phyloP scores from a whole-genome alignment of 1,140 invertebrate species.

The Camponotus floridanus region DNA sequence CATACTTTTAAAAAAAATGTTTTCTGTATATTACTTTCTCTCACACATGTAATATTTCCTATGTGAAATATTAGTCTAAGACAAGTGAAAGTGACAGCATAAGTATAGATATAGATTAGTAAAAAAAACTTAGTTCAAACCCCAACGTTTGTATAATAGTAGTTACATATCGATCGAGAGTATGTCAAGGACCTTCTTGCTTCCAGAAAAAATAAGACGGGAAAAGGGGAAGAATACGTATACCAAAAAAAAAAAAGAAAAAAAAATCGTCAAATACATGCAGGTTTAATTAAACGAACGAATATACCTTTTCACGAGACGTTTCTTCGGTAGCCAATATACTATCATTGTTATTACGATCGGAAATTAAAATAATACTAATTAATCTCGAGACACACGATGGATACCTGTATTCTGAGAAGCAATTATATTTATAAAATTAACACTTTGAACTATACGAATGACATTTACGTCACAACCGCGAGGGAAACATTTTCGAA shows the following conservation, averaged over 20 bases:
- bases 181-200: neutral
- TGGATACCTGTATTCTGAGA: too few relatives aligned
- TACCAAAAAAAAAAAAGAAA: too few relatives aligned
- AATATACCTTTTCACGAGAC: constrained; percentile 80
- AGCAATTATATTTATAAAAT: too few relatives aligned
- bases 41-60: neutral
- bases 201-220: too few relatives aligned
- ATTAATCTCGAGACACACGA: too few relatives aligned
- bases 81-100: neutral
- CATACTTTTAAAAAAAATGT: neutral
- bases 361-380: too few relatives aligned
- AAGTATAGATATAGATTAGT: constrained; percentile 29
- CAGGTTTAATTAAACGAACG: constrained; percentile 32
- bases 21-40: neutral
- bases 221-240: neutral
- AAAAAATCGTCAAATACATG: neutral
- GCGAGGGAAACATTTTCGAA: too few relatives aligned
- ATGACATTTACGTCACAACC: too few relatives aligned
- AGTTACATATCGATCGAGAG: neutral
- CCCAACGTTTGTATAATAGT: neutral
- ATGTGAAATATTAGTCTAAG: neutral
- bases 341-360: constrained; percentile 71
- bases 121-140: neutral
- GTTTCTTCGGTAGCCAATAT: constrained; percentile 79
- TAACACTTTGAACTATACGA: too few relatives aligned